Evolutionary conservation across 37 sponge, comb jelly and placozoan species (phyloP).

Genomic region (Ianthella basta): DNA sequence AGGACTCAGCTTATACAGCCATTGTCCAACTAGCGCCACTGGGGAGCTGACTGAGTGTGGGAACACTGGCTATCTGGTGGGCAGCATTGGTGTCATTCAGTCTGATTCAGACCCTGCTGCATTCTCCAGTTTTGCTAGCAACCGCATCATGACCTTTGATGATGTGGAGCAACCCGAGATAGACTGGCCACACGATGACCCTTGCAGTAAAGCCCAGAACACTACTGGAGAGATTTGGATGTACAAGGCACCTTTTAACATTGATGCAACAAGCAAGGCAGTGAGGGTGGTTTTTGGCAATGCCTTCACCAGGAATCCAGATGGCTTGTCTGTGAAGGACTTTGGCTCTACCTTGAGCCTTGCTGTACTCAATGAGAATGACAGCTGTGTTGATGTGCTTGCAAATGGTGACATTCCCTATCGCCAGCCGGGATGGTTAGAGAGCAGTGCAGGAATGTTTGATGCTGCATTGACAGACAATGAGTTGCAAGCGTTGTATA

Average conservation of each 20-base stretch:
- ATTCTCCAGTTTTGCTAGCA: background rate
- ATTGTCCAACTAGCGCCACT: too few relatives aligned
- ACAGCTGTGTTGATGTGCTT: background rate
- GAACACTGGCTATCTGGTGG: constrained; percentile 25
- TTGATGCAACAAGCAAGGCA: background rate
- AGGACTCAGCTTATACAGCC: too few relatives aligned
- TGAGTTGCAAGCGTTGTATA: background rate
- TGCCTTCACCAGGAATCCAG: background rate
- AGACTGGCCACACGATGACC: background rate
- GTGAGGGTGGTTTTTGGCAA: background rate
- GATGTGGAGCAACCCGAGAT: constrained; percentile 12
- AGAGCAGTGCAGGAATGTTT: constrained; percentile 3
- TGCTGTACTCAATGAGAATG: background rate
- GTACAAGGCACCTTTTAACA: constrained; percentile 33
- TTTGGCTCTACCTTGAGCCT: background rate
- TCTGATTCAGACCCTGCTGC: background rate
- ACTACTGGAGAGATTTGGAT: background rate
- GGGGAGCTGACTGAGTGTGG: background rate
- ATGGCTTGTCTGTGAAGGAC: background rate
- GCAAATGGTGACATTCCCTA: background rate
- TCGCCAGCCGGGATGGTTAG: background rate
- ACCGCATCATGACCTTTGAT: constrained; percentile 24
- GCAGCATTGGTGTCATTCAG: constrained; percentile 27
- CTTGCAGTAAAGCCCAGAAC: background rate
- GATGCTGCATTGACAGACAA: background rate